Conservation (phyloP, 2,113 vertebrate species). For the Barnardius zonarius region DNA sequence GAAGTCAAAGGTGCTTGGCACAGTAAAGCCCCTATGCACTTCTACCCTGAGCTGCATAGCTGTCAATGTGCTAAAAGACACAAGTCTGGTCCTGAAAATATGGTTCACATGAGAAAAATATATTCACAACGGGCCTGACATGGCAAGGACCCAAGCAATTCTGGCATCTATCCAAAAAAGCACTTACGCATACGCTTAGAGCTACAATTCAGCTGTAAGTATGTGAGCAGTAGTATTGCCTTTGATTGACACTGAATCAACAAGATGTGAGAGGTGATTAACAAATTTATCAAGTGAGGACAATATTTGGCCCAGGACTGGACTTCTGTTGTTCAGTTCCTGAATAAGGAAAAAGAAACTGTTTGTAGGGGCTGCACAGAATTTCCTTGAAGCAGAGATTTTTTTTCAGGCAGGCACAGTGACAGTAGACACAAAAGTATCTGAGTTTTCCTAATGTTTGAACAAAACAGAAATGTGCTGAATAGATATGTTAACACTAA, state of each 20-base stretch:
- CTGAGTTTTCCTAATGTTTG: neutral
- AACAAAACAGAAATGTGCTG: neutral
- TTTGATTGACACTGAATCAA: conserved; percentile 55
- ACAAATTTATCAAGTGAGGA: conserved; percentile 22
- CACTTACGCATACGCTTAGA: neutral
- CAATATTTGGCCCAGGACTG: conserved; percentile 26
- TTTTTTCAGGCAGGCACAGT: neutral
- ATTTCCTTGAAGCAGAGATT: neutral
- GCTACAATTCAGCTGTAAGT: conserved; percentile 26
- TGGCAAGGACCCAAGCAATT: conserved; percentile 31
- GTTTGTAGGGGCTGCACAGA: neutral
- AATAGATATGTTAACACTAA: neutral
- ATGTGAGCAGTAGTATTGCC: conserved; percentile 1
- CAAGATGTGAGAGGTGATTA: conserved; percentile 42
- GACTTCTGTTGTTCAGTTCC: neutral
- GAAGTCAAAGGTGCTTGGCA: neutral
- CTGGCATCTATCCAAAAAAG: conserved; percentile 38
- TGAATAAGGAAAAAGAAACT: conserved; percentile 8
- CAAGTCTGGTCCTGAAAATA: conserved; percentile 29
- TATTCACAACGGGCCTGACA: neutral
- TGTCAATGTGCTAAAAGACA: neutral
- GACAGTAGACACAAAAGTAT: neutral
- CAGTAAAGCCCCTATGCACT: neutral
- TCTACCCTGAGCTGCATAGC: neutral
- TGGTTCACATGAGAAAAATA: neutral